These are phyloP conservation scores for Saimiri boliviensis DNA, from an alignment of 2,113 vertebrate genomes.

Conservation along the genomic window DNA sequence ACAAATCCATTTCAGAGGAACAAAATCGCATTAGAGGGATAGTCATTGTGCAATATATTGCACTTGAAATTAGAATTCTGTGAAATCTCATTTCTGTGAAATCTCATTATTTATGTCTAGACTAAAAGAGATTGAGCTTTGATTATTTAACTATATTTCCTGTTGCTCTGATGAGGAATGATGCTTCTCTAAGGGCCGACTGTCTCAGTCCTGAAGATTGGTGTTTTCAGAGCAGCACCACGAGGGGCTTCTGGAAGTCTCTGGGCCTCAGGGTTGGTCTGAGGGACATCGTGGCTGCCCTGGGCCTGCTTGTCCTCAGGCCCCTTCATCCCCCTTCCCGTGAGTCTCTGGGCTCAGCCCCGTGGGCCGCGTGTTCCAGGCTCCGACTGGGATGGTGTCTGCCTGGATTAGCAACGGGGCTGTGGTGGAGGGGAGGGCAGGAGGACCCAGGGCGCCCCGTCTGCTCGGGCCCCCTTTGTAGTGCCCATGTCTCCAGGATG, in stretches of 20 bases:
- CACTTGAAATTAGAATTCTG: neutral
- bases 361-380: fast-evolving
- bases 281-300: neutral
- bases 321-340: no score
- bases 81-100: neutral
- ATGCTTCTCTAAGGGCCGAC: no score
- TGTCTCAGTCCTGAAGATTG: neutral
- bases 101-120: neutral
- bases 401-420: neutral
- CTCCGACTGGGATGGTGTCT: neutral
- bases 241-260: neutral
- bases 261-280: neutral
- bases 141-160: neutral
- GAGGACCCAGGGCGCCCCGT: fast-evolving
- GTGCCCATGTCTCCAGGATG: fast-evolving
- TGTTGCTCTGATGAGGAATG: neutral
- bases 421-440: fast-evolving
- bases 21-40: neutral
- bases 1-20: neutral
- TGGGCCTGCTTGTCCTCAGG: neutral
- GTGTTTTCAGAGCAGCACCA: neutral
- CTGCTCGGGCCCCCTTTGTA: no score
- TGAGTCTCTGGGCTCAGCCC: neutral
- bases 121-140: neutral
- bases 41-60: neutral